Evolutionary conservation across 2,797 vertebrate species (phyloP), one percentile per base, ranked within the genome.

Genomic region (Chaunax sp.): DNA sequence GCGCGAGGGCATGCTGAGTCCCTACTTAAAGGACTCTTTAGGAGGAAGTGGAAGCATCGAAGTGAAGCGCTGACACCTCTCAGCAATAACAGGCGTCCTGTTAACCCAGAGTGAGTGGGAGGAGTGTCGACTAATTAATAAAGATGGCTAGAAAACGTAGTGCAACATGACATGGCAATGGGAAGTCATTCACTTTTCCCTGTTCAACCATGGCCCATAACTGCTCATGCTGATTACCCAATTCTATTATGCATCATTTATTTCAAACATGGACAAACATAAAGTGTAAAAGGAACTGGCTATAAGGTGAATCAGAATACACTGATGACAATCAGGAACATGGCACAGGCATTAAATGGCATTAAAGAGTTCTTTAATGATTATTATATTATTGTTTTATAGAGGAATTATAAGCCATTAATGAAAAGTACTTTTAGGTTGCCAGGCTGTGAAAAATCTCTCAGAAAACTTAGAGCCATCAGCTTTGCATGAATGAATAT

Each of bases 101-200:
- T 74, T 69, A 73, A 75, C 52, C 65, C 51, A 2, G 49, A 69
- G 46, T 14, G 56, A 68, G 54, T 47, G 46, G 59, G 69, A 64
- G 67, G 49, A 65, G n/a, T 52, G 40, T 2, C 13, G 58, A 59
- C 40, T 5, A 6, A 28, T 49, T 1, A 8, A 51, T 45, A 28
- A 69, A 64, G 30, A 55, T 22, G 51, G 43, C 50, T 28, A 10
- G 40, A 30, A 47, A 56, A 65, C 20, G 3, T 49, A 56, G 23
- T 18, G 56, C 23, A 19, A 50, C 13, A 33, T 55, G 69, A 67
- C 66, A 37, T 20, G 14, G 12, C 35, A 12, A 26, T n/a, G 16
- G 30, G 40, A 11, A 66, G 63, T 53, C 26, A 57, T 50, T 35
- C 8, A 35, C 22, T 41, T 6, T 38, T n/a, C 40, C 16, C 16